A percentile compares a stretch with the other conserved stretches of the same genome.
These are phyloP conservation scores for Tonatia bakeri DNA, from an alignment of 2,113 vertebrate species.

Conservation along the genomic window DNA sequence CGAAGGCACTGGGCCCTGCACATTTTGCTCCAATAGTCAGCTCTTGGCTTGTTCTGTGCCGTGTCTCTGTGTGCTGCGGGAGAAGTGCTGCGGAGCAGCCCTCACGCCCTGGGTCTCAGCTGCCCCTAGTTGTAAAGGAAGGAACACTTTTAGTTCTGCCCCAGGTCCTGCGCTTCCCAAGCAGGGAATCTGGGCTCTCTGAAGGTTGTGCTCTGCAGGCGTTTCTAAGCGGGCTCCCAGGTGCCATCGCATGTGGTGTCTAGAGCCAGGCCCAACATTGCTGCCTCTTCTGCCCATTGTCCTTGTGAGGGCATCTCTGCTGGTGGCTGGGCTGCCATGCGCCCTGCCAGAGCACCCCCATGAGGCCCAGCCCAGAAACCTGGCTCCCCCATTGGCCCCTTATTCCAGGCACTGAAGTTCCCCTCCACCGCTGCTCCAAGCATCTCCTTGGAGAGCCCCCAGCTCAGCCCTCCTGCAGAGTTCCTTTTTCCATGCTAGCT, in stretches of 20 bases:
- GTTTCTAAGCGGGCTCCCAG: neutral
- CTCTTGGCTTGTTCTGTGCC: neutral
- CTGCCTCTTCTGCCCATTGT: neutral
- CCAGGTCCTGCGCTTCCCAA: neutral
- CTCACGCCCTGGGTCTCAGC: accelerated
- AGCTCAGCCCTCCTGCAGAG: neutral
- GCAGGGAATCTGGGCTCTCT: neutral
- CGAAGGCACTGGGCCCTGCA: neutral
- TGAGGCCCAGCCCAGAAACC: neutral
- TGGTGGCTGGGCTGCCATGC: neutral
- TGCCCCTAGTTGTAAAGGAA: neutral
- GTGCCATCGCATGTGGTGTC: neutral
- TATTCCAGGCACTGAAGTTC: neutral
- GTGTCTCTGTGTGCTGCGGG: neutral
- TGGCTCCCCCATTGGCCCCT: neutral
- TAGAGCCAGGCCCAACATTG: neutral
- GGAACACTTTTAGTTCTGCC: neutral
- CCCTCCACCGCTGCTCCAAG: neutral
- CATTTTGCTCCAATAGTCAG: neutral
- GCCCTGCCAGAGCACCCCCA: neutral
- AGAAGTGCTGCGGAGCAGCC: neutral
- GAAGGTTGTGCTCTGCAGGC: neutral
- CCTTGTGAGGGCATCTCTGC: neutral
- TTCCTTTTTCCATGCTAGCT: neutral
- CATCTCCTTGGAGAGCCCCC: neutral